Base-by-base conservation (phyloP, 37 sponge, comb jelly and placozoan genomes). In the Crambe crambe region DNA sequence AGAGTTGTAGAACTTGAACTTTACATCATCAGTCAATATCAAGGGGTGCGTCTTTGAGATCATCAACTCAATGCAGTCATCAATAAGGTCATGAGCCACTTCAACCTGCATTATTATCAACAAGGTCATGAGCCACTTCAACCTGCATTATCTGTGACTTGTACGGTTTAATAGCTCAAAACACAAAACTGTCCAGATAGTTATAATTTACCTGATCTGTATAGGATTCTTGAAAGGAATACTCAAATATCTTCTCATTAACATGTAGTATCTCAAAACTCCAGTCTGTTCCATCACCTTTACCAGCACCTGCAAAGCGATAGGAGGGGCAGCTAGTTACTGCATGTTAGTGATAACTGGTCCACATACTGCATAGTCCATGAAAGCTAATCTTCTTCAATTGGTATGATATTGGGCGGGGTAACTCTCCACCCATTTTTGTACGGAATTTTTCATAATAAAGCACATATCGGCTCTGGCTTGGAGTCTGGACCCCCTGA, bases 401-500 rank as follows among this genome's bases (percentile, higher is more conserved):
- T 31, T 37, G 38, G 23, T 73, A 30, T 3, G 74, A 30, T 4
- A 41, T 30, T 9, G 83, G 83, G 25, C 74, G 83, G 8, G 83
- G 83, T 12, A 82, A 56, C 34, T 73, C 59, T 26, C 83, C 67
- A 18, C 15, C 21, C 83, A 82, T 73, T 27, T 64, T 35, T 5
- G 51, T 74, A 17, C 73, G 37, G 35, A 82, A 74, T 27, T 39
- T 58, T 67, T 84, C 71, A 23, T 84, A 84, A 35, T 84, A 84
- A 6, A 68, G 8, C 17, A 84, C 85, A 58, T 76, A 84, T 57
- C 85, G 85, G 67, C 85, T 84, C 77, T 84, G 92, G 37, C 87
- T 86, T 1, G 92, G 92, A 37, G 92, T 91, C 54, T 91, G 74
- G 42, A 91, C 92, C 4, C 92, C 92, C 73, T 91, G 92, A 65